phyloP scores from a whole-genome alignment of 1,140 invertebrate species.

The Drosophila murphyi region DNA sequence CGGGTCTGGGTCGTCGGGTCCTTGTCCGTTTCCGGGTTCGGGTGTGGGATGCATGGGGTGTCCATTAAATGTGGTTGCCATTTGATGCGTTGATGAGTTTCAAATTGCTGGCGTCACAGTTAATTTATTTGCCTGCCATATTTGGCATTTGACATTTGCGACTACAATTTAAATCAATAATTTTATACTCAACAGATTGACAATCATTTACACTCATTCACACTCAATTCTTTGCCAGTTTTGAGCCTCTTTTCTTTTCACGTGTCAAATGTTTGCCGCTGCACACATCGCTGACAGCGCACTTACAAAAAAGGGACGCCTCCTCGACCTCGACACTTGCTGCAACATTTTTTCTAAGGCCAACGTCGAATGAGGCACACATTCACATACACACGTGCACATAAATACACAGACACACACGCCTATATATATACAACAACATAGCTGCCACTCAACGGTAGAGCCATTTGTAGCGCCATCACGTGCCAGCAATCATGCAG shows the following conservation, averaged over 20 bases:
- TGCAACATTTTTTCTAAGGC: slow-evolving; percentile 36
- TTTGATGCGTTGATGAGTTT: slow-evolving; percentile 41
- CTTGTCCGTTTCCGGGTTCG: not conserved
- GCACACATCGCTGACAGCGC: slow-evolving; percentile 20
- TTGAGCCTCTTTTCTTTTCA: not conserved
- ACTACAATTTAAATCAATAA: slow-evolving; percentile 72
- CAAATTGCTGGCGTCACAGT: slow-evolving; percentile 35
- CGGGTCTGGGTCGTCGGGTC: not conserved
- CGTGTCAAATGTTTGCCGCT: slow-evolving; percentile 2
- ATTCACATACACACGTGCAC: not conserved
- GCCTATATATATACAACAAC: slow-evolving; percentile 14
- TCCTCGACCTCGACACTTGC: slow-evolving; percentile 6
- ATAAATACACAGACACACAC: not conserved
- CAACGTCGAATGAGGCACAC: not conserved
- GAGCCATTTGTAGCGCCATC: slow-evolving; percentile 65
- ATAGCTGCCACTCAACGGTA: slow-evolving; percentile 18
- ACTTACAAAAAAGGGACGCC: slow-evolving; percentile 5
- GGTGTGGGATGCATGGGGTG: not conserved
- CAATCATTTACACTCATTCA: slow-evolving; percentile 43
- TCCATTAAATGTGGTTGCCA: slow-evolving; percentile 19
- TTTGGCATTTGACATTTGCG: slow-evolving; percentile 36
- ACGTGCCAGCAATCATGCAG: slow-evolving; percentile 73
- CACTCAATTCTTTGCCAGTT: slow-evolving; percentile 17
- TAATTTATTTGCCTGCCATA: slow-evolving; percentile 32
- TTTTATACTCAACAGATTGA: slow-evolving; percentile 42